phyloP scores from a whole-genome alignment of 2,797 vertebrate species.

The Hippocampus kuda region DNA sequence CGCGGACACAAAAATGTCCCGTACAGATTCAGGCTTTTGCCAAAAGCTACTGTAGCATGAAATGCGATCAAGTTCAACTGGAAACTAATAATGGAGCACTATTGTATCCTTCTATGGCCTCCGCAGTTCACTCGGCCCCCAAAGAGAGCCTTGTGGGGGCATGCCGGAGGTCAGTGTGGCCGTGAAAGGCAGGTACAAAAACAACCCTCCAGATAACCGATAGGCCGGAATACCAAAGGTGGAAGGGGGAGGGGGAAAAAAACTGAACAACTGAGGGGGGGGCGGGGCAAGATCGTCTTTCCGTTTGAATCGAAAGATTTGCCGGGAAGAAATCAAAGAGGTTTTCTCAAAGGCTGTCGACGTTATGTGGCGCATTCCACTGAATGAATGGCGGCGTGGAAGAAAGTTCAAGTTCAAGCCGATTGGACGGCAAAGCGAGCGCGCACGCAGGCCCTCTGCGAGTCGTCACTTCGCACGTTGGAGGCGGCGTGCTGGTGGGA shows the following conservation, averaged over 20 bases:
- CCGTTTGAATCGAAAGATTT: neutral
- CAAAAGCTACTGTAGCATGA: constrained; percentile 30
- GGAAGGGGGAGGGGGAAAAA: neutral
- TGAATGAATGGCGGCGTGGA: too few species aligned
- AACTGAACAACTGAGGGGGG: neutral
- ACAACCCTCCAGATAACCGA: constrained; percentile 48
- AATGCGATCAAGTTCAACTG: constrained; percentile 34
- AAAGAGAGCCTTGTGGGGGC: constrained; percentile 17
- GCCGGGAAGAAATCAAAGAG: neutral
- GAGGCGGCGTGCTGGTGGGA: neutral
- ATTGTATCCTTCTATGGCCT: constrained; percentile 11
- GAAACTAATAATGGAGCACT: constrained; percentile 20
- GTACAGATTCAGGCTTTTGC: constrained; percentile 14
- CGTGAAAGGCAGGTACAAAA: constrained; percentile 54
- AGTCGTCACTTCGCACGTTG: constrained; percentile 2
- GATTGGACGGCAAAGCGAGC: neutral
- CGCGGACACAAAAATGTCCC: constrained; percentile 4
- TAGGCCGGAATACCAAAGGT: constrained; percentile 25
- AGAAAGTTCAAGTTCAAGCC: constrained; percentile 4
- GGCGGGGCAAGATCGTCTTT: neutral
- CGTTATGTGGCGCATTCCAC: neutral
- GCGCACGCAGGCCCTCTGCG: neutral
- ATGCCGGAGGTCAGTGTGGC: constrained; percentile 30
- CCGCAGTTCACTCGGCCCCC: constrained; percentile 17
- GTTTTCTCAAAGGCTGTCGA: neutral